phyloP scores from a whole-genome alignment of 2,888 invertebrate genomes.

The Steromphala cineraria region DNA sequence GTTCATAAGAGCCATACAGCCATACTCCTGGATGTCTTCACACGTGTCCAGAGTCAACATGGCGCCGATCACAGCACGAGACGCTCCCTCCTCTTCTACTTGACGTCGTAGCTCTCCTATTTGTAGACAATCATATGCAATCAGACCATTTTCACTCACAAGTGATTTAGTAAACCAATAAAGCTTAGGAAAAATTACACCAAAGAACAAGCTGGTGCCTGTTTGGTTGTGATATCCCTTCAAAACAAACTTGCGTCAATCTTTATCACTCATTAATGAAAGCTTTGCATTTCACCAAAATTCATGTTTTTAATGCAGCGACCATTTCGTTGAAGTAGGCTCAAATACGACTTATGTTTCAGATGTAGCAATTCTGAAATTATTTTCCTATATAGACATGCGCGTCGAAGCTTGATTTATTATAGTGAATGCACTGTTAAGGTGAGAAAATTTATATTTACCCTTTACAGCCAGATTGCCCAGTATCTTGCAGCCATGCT shows the following conservation, averaged over 20 bases:
- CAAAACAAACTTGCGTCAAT: no score
- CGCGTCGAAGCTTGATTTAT: no score
- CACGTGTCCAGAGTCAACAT: conserved; percentile 53
- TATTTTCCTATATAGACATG: no score
- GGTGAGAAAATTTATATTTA: conserved; percentile 26
- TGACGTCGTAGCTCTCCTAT: conserved; percentile 49
- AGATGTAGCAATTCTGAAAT: no score
- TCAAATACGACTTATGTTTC: no score
- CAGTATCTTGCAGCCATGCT: conserved; percentile 53
- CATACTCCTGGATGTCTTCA: conserved; percentile 49
- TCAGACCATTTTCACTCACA: not conserved
- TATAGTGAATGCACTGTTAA: not conserved
- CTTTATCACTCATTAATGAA: no score
- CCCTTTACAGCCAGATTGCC: conserved; percentile 64
- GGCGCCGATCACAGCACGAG: conserved; percentile 53
- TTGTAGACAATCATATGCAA: not conserved
- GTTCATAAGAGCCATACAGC: conserved; percentile 61
- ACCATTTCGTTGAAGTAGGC: no score
- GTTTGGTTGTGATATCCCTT: no score
- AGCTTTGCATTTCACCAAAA: no score
- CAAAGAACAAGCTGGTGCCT: no score
- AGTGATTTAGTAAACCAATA: not conserved
- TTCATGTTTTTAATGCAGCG: no score
- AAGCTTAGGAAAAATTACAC: not conserved
- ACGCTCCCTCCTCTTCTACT: conserved; percentile 51